phyloP scores from a whole-genome alignment of 2,113 vertebrate genomes.

The Antechinus flavipes region DNA sequence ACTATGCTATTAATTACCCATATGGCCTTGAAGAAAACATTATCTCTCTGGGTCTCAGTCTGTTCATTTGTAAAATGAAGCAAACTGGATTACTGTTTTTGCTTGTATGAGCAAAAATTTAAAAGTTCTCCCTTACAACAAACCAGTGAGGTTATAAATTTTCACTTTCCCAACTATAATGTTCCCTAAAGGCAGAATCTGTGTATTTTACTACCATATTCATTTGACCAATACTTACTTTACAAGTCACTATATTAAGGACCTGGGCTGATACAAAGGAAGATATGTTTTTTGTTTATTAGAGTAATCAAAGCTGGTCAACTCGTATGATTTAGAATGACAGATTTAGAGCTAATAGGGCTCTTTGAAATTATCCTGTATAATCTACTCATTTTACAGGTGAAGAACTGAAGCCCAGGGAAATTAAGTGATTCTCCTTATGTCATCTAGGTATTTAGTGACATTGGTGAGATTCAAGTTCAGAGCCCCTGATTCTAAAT shows the following conservation, averaged over 20 bases:
- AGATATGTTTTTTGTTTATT: background rate
- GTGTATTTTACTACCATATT: background rate
- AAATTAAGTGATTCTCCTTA: background rate
- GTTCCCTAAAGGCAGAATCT: background rate
- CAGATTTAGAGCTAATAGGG: background rate
- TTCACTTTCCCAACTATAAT: slow-evolving; percentile 5
- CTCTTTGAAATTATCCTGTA: background rate
- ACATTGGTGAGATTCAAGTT: background rate
- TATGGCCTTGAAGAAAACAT: background rate
- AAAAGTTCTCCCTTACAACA: background rate
- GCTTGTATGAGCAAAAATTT: background rate
- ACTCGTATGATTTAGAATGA: background rate
- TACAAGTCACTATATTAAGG: background rate
- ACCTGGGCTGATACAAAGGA: background rate
- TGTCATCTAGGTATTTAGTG: background rate
- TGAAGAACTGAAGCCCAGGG: background rate
- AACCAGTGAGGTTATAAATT: background rate
- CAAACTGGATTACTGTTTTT: background rate
- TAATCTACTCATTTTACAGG: background rate
- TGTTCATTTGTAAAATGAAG: background rate
- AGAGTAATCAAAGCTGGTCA: background rate
- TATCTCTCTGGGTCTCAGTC: background rate
- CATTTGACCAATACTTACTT: background rate
- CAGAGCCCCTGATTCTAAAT: background rate
- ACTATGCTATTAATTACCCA: background rate